Evolutionary conservation across 2,113 vertebrate species (phyloP).

Genomic region (Pluvialis apricaria): DNA sequence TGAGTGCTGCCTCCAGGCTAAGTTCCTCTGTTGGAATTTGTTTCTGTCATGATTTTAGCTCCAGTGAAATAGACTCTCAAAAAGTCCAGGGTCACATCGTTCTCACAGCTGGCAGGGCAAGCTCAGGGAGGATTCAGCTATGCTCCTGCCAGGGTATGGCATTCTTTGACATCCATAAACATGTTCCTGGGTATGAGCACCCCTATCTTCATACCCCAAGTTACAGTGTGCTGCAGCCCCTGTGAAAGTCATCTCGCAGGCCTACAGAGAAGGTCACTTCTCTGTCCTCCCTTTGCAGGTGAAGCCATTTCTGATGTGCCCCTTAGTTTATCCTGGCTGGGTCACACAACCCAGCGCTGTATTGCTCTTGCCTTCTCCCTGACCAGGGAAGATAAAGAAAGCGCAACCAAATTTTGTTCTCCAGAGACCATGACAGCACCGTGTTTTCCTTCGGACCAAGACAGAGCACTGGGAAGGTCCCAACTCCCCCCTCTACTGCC

Average conservation of each 20-base stretch:
- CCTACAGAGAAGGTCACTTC: background rate
- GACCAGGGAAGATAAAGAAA: too few relatives aligned
- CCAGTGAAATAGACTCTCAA: background rate
- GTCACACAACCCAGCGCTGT: background rate
- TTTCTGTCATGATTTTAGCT: background rate
- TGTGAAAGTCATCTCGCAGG: background rate
- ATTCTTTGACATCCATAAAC: background rate
- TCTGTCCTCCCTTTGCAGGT: background rate
- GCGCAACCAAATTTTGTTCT: background rate
- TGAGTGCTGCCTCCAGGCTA: background rate
- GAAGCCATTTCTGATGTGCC: background rate
- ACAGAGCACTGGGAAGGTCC: background rate
- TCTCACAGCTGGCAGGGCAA: background rate
- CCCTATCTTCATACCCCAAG: fast-evolving
- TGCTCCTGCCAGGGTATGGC: background rate
- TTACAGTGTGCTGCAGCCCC: background rate
- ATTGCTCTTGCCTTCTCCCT: background rate
- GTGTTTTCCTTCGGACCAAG: background rate
- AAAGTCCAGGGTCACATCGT: background rate
- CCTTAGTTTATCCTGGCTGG: background rate
- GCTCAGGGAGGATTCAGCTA: background rate
- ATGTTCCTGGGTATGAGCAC: background rate
- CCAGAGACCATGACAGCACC: background rate
- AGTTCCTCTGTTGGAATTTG: fast-evolving
- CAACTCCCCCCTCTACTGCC: fast-evolving